Evolutionary conservation across 2,888 invertebrate species (phyloP), one percentile per base, ranked within the genome.

Genomic region (Merodon equestris): DNA sequence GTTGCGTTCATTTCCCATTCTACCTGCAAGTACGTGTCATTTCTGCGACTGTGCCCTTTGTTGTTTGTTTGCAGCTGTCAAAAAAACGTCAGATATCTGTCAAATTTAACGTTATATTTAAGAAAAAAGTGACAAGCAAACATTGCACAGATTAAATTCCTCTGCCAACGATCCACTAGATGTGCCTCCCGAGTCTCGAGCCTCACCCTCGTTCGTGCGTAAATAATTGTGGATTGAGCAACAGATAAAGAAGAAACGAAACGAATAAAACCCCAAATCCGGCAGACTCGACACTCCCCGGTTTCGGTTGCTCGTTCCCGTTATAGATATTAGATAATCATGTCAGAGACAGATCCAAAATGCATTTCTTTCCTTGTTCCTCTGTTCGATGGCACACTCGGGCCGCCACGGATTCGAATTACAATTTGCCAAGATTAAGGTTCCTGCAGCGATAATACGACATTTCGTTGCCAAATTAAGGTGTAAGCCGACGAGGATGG

Each of bases 401-500:
- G 27, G 9, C 42, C 27, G 27, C 27, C 27, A 7, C 27, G 72
- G 58, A 51, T 57, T 42, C 54, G 15, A 27, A 56, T 40, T 51
- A 34, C 60, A 60, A 66, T 66, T 60, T 18, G 53, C 73, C 47
- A 73, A 73, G 76, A 77, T 72, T 57, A 66, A 67, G 61, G 66
- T 57, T 67, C 61, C 72, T 56, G 19, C 57, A 57, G 60, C 61
- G 72, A 57, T 57, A 66, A 61, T 72, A 77, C 51, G 72, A 77
- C 76, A 72, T 57, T 72, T 77, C 72, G 72, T 77, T 77, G 42
- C 72, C 76, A 77, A 77, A 77, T 77, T 72, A 72, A 72, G 76
- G 76, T 77, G 72, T 77, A 77, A 67, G 57, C 61, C 47, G 27
- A 44, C 42, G n/a, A 44, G 18, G 48, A 67, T 56, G 38, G 47